Evolutionary conservation across 2,888 invertebrate genomes (phyloP).

Genomic region (Oxycera nigricornis): DNA sequence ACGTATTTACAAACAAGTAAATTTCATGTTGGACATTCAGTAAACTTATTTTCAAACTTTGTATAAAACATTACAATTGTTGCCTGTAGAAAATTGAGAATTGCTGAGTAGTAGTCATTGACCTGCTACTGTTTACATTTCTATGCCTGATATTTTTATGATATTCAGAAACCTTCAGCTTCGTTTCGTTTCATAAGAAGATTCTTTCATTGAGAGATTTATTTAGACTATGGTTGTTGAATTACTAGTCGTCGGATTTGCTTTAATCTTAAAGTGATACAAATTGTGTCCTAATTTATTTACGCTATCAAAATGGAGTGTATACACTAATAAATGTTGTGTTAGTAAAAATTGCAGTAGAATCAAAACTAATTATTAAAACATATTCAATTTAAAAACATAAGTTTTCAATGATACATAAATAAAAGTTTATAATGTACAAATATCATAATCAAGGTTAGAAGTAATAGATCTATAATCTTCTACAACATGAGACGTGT

Average conservation of each 20-base stretch:
- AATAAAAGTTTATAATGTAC: constrained; percentile 35
- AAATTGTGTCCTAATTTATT: background rate
- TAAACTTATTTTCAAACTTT: background rate
- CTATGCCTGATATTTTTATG: constrained; percentile 17
- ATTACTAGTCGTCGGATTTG: background rate
- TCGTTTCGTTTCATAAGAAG: background rate
- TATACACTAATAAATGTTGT: too few relatives aligned
- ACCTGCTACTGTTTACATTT: background rate
- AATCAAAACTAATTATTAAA: background rate
- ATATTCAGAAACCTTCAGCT: constrained; percentile 27
- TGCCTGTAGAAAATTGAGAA: constrained; percentile 19
- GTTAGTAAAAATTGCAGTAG: too few relatives aligned
- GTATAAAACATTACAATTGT: constrained; percentile 4
- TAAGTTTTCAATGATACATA: background rate
- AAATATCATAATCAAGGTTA: constrained; percentile 23
- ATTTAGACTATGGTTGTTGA: too few relatives aligned
- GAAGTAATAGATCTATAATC: background rate
- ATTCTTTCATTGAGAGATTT: background rate
- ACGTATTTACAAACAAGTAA: constrained; percentile 29
- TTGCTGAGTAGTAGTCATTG: background rate
- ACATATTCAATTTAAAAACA: background rate
- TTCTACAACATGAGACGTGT: background rate
- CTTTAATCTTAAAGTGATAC: background rate
- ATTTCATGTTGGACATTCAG: background rate
- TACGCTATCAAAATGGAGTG: background rate